Base-by-base conservation (phyloP, 2,797 vertebrate species). In the Gymnopithys bicolor region DNA sequence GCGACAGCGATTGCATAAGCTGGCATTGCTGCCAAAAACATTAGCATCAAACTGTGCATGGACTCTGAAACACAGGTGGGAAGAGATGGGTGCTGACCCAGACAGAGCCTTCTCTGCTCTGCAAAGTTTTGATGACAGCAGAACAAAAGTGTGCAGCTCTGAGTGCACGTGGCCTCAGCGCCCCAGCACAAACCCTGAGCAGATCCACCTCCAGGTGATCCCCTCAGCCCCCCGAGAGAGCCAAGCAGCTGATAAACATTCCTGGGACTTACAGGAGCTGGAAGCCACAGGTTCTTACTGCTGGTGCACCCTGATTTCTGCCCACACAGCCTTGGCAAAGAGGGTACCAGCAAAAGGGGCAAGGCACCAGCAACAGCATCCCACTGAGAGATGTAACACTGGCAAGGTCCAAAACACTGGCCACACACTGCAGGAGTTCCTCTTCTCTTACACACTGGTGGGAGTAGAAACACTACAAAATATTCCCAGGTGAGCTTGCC, bases 21-120 rank as follows among this genome's bases (percentile, higher is more conserved):
- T 91, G 87, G 11, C 79, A 71, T 9, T 73, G 39, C 87, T 94
- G 95, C 82, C 93, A 95, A 68, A 75, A 92, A 66, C 84, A 93
- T 66, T 74, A 64, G 24, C 75, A 92, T 87, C 87, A 83, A 71
- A 80, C 78, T 77, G 82, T 67, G 84, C 91, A 28, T 0, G 21
- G 87, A n/a, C 84, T 67, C 87, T 75, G 78, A 85, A 75, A 87
- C 52, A 58, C 87, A 93, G 93, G 84, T 94, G 94, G 53, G 62
- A 80, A 85, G 82, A 64, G 89, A 87, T 39, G 84, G 73, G 64
- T 46, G 68, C 52, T 91, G 84, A 91, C 82, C 93, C 89, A 84
- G 84, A 75, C 93, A 58, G 24, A 85, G 64, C 56, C 56, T 87
- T n/a, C 90, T 59, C 82, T 15, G 60, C 53, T 7, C 69, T 48